Base-by-base conservation (phyloP, 2,113 vertebrate species). In the Lepisosteus osseus region DNA sequence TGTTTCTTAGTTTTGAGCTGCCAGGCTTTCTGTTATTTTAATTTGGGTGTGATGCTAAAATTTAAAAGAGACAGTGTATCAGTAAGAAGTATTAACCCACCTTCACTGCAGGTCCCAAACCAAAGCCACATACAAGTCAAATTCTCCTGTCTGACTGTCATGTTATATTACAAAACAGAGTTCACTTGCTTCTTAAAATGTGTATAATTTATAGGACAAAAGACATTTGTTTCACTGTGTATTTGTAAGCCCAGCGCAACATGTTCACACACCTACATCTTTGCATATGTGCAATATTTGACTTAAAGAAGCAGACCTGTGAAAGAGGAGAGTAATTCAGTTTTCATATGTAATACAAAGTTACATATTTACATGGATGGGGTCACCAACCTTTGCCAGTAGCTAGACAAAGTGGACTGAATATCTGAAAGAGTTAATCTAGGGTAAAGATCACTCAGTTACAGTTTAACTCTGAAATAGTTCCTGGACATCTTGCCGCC, bases 241-340 rank as follows among this genome's bases (percentile, higher is more conserved):
- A 42, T 81, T 83, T 78, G 68, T 65, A 47, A 43, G 76, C 66
- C 70, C 68, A 75, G 77, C 63, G 77, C 54, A 62, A 76, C 72
- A 68, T 70, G 72, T 76, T 72, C 75, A 73, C n/a, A 44, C 41
- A 57, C 47, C 47, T 51, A 51, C 47, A 51, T 56, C 69, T 44
- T 59, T 15, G 43, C 55, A 62, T 67, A 64, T 73, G 59, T 68
- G 42, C 72, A 78, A 76, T 77, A 74, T 66, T 79, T 81, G 59
- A 83, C 77, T 65, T 76, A 72, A 4, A 71, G 54, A 59, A 15
- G 9, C 57, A 17, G 40, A 69, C 7, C 55, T 43, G 43, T 54
- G 29, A 11, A 13, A 55, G 15, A n/a, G 70, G 42, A 42, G 70
- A 51, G n/a, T 64, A 61, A 7, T 7, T 14, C 9, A 29, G 51